These are phyloP conservation scores for Pectinophora gossypiella DNA, from an alignment of 1,140 invertebrate species.

Conservation along the genomic window DNA sequence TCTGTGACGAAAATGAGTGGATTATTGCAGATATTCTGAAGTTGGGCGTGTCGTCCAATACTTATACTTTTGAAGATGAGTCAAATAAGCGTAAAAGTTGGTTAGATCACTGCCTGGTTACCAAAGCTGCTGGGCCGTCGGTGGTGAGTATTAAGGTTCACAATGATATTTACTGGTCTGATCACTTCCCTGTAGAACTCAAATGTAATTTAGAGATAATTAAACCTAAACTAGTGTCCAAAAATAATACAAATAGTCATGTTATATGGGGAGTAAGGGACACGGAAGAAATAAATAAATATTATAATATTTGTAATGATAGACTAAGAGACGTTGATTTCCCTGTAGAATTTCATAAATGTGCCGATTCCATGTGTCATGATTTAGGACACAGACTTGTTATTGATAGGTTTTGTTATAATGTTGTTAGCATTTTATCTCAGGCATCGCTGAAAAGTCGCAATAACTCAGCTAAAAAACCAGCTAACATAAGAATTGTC, in stretches of 20 bases:
- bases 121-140: neutral
- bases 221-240: neutral
- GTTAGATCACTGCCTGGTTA: neutral
- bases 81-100: neutral
- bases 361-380: neutral
- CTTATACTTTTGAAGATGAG: neutral
- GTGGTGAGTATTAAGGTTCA: neutral
- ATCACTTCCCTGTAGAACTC: neutral
- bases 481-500: neutral
- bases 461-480: neutral
- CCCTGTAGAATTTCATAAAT: neutral
- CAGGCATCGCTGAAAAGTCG: neutral
- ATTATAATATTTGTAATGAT: neutral
- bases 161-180: neutral
- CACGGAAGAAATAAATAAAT: neutral
- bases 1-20: neutral
- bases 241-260: neutral
- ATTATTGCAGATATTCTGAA: neutral
- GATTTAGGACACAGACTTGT: neutral
- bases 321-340: neutral
- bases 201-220: neutral
- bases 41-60: neutral
- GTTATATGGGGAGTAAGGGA: neutral
- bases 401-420: neutral
- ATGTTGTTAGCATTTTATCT: neutral